Conservation (phyloP, 1,140 invertebrate genomes). For the Bombus cullumanus region DNA sequence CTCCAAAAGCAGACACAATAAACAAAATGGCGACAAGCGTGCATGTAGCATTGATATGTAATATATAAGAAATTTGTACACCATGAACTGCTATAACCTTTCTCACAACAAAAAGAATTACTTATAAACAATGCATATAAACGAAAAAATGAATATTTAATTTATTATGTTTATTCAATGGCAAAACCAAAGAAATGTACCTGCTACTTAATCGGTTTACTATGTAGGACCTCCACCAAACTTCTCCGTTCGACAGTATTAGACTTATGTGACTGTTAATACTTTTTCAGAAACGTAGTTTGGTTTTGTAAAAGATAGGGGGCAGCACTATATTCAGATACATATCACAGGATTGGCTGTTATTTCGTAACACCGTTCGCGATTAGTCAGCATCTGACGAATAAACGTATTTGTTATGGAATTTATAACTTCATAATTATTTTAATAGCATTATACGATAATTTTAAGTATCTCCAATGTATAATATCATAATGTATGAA, state of each 20-base stretch:
- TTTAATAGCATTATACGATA: background rate
- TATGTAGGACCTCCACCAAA: background rate
- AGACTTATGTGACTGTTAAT: slow-evolving; percentile 14
- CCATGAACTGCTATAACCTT: background rate
- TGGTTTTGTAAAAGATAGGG: slow-evolving; percentile 12
- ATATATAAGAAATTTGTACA: background rate
- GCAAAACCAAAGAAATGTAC: background rate
- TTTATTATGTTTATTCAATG: background rate
- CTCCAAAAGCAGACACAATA: slow-evolving; percentile 79
- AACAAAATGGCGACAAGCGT: slow-evolving; percentile 78
- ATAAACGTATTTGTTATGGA: slow-evolving; percentile 37
- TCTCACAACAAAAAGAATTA: background rate
- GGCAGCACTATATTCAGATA: slow-evolving; percentile 28
- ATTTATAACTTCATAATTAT: slow-evolving; percentile 27
- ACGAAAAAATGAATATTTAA: background rate
- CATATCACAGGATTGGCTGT: slow-evolving; percentile 32
- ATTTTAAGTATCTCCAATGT: background rate
- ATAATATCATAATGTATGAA: background rate
- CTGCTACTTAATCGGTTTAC: background rate
- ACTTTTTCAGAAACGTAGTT: slow-evolving; percentile 38
- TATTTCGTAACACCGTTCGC: slow-evolving; percentile 4
- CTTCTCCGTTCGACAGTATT: background rate
- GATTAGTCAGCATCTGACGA: slow-evolving; percentile 25
- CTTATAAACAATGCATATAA: background rate
- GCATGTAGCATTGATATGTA: slow-evolving; percentile 1